Evolutionary conservation across 2,888 invertebrate species (phyloP), one percentile per base, ranked within the genome.

Genomic region (Balanococcus diminutus): DNA sequence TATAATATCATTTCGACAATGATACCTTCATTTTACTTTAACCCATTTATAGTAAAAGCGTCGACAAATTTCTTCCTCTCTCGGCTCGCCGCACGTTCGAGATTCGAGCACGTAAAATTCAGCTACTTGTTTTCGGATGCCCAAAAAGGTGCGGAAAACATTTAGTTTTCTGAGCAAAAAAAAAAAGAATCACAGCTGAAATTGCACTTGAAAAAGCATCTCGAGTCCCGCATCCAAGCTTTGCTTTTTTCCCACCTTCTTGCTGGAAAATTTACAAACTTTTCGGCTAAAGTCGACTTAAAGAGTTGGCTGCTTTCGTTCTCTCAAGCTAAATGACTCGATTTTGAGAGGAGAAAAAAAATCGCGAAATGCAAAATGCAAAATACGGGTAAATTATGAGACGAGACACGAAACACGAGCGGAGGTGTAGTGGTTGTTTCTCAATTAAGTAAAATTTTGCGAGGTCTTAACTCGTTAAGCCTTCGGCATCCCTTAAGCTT

Each of bases 401-500:
- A 14, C 42, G 42, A 2, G 46, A 46, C 46, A 36, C 8, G 8
- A 36, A n/a, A 42, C 39, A 19, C 51, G 19, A 61, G 11, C 61
- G 61, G 6, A 16, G 46, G 11, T n/a, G 46, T 46, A 25, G 61
- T 9, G 9, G 61, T n/a, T 25, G 31, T 72, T 72, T 32, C 72
- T 72, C 72, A 72, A 72, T 72, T 72, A 72, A 72, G 72, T 32
- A 16, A 72, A 72, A 72, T 72, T 72, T 72, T n/a, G 72, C 31
- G 72, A 28, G 72, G 72, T 28, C 32, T 72, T 72, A 72, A 72
- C 72, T 72, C 72, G 72, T 72, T 72, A 82, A 82, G 82, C 82
- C 82, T 82, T 82, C 46, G 51, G 82, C 82, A 31, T 72, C 82
- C 82, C 82, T 82, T 46, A n/a, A 82, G n/a, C 28, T 39, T 79